Evolutionary conservation across 2,888 invertebrate genomes (phyloP), one percentile per base, ranked within the genome.

Genomic region (Drosophila greeni): DNA sequence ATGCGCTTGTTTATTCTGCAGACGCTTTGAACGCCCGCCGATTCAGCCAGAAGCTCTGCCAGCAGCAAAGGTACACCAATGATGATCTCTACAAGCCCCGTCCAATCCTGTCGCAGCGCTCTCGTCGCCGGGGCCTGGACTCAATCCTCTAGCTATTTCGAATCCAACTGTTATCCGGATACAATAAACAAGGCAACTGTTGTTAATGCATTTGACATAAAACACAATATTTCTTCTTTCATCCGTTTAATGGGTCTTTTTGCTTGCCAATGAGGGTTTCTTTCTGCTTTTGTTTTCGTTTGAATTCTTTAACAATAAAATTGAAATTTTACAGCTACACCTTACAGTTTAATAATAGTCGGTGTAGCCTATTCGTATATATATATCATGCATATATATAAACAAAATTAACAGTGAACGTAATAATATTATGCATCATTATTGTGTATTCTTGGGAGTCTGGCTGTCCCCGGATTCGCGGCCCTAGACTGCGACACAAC

Each of bases 71-170:
- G 66, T 94, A 94, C 83, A 91, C 91, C 59, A 92, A 91, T 75
- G 93, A 93, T 76, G 94, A 94, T 88, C 89, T 94, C 60, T 94
- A 94, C 86, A 94, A 94, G 86, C 93, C 94, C 54, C 89, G 93
- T 73, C 92, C 92, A 40, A 83, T 91, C 39, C 89, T 92, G 75
- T 90, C 90, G 64, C 90, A 91, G 68, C 89, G 90, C 61, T 90
- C 90, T 66, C 89, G 91, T 71, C 90, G 91, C 69, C 85, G 90
- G 66, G 87, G 84, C 45, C 70, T 87, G 51, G 87, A 86, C 66
- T 64, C 83, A 54, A 76, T 85, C 49, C 71, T 74, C 45, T 83
- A 84, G 71, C 49, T 34, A 23, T 64, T 16, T 64, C 33, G 43
- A 57, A 56, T 42, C 37, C 39, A 69, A 43, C 20, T 51, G 36